These are phyloP conservation scores for Anguilla rostrata DNA, from an alignment of 2,113 vertebrate species.

Conservation along the genomic window DNA sequence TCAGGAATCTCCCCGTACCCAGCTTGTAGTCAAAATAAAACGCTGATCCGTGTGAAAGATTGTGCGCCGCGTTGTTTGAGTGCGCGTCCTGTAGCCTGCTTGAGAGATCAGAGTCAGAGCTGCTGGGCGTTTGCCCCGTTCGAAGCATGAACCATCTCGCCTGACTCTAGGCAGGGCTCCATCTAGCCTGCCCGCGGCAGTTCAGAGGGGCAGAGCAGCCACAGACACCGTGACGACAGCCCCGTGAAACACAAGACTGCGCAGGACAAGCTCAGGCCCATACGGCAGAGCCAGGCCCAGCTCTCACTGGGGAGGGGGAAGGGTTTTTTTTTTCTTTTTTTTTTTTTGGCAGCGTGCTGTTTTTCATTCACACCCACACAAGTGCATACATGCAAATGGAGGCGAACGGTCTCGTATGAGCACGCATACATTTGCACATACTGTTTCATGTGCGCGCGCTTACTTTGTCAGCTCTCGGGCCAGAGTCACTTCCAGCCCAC, in stretches of 20 bases:
- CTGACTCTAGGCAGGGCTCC: slow-evolving; percentile 1
- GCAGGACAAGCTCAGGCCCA: slow-evolving; percentile 33
- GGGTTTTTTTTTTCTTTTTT: no score
- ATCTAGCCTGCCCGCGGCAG: slow-evolving; percentile 8
- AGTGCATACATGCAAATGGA: slow-evolving; percentile 23
- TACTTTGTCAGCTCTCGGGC: slow-evolving; percentile 9
- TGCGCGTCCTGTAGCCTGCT: not conserved
- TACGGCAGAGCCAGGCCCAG: not conserved
- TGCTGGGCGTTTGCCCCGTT: not conserved
- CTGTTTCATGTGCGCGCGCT: slow-evolving; percentile 12
- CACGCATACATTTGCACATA: not conserved
- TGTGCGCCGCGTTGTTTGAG: not conserved
- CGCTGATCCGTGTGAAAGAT: not conserved
- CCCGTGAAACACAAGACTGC: slow-evolving; percentile 30
- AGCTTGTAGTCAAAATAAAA: slow-evolving; percentile 15
- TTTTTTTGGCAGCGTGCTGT: slow-evolving; percentile 30
- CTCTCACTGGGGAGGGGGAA: slow-evolving; percentile 23
- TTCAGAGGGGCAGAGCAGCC: not conserved
- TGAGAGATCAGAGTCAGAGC: not conserved
- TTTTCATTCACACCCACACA: slow-evolving; percentile 33
- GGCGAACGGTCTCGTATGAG: not conserved
- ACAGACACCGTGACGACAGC: slow-evolving; percentile 10
- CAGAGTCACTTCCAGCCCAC: slow-evolving; percentile 32
- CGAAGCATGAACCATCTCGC: slow-evolving; percentile 23
- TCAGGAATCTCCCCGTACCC: not conserved